Evolutionary conservation across 2,888 invertebrate genomes (phyloP), one percentile per base, ranked within the genome.

Genomic region (Holacanthella duospinosa): DNA sequence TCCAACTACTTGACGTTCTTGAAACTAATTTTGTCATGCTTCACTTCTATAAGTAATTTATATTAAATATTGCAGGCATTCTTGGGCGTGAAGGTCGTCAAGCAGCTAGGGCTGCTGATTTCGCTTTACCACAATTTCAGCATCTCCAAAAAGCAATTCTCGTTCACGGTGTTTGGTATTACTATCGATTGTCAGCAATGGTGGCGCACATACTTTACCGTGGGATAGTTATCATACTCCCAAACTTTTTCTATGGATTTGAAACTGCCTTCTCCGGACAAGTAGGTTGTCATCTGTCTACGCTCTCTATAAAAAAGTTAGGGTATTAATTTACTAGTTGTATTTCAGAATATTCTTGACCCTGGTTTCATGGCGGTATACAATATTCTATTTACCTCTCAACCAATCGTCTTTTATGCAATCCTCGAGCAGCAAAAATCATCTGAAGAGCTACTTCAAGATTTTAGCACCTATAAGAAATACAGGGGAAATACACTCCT

Each of bases 161-260:
- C 43, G 86, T 91, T 1, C 87, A 91, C 77, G 91, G 91, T 0
- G 88, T 90, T 74, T 89, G 86, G 82, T 90, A 86, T 77, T 90
- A 89, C 74, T 81, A 85, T 63, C 79, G 91, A 59, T 78, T 89
- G 29, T 84, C 88, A 1, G 82, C 83, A 0, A 78, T 91, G 66
- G 86, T 89, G 67, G 85, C 87, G 70, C 91, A 88, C 75, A 91
- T 89, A 77, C 90, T 91, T 77, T 91, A 90, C 76, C 91, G 91
- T 79, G 90, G 90, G 78, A 79, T 89, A 43, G 81, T 87, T 25
- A 86, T 90, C 74, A 86, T 89, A 55, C 80, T 80, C 4, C 81
- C 82, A 4, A 82, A 83, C 71, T 68, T 84, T 2, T 79, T 80
- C 62, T 83, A 77, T 74, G 77, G 77, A 55, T 77, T 79, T 71